Percentiles rank a stretch among this genome's conserved stretches.
phyloP scores from a whole-genome alignment of 2,113 vertebrate genomes.

The Eclectus roratus region DNA sequence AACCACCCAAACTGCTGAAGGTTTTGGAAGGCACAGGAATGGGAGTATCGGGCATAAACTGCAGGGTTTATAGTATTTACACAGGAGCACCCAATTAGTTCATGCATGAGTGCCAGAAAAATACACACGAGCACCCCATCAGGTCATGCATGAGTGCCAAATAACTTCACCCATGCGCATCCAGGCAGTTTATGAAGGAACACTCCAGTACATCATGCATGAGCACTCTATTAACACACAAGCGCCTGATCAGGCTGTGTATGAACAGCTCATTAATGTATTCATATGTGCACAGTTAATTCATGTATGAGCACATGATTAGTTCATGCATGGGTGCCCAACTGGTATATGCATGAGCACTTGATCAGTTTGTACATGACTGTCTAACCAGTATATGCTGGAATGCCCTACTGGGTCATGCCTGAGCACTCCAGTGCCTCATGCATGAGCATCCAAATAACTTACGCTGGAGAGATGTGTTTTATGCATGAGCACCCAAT shows the following conservation, averaged over 20 bases:
- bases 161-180: neutral
- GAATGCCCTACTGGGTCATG: neutral
- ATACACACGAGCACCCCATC: neutral
- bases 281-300: neutral
- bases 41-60: neutral
- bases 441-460: neutral
- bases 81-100: neutral
- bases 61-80: neutral
- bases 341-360: neutral
- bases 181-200: neutral
- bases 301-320: neutral
- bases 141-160: neutral
- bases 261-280: neutral
- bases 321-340: neutral
- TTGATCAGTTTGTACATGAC: neutral
- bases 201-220: neutral
- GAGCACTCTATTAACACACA: neutral
- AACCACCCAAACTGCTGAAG: slow-evolving; percentile 44
- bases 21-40: slow-evolving; percentile 28
- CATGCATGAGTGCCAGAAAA: neutral
- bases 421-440: neutral
- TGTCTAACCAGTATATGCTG: neutral
- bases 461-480: neutral
- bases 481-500: neutral
- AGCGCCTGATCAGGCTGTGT: neutral